Evolutionary conservation across 1,140 invertebrate genomes (phyloP).

Genomic region (Ceratitis capitata): DNA sequence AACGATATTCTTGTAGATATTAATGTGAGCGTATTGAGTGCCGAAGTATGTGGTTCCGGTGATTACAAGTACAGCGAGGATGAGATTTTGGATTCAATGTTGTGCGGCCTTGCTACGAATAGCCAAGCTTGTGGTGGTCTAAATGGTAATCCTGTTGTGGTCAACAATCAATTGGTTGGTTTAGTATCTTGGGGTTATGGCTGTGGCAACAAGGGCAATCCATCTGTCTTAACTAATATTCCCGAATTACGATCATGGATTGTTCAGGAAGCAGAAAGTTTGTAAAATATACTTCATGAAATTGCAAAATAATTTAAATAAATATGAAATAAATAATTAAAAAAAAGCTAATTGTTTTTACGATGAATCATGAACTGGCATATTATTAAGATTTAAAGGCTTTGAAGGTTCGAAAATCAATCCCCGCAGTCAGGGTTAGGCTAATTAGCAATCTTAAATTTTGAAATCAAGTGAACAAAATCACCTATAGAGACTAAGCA

Average conservation of each 20-base stretch:
- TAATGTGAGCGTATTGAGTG: constrained; percentile 56
- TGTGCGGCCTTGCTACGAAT: constrained; percentile 67
- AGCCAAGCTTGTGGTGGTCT: constrained; percentile 68
- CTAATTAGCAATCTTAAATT: too few species aligned
- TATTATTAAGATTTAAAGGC: too few species aligned
- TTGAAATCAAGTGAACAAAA: too few species aligned
- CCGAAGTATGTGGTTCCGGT: constrained; percentile 59
- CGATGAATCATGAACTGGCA: too few species aligned
- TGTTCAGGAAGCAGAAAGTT: neutral
- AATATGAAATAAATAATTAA: too few species aligned
- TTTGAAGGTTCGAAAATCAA: too few species aligned
- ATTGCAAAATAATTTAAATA: too few species aligned
- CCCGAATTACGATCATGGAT: constrained; percentile 66
- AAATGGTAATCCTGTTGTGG: constrained; percentile 63
- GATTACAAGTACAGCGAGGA: constrained; percentile 46
- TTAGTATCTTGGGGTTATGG: constrained; percentile 76
- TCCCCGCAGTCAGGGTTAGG: too few species aligned
- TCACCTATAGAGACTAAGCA: too few species aligned
- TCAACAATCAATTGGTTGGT: constrained; percentile 66
- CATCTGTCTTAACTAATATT: constrained; percentile 75
- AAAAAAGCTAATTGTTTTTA: too few species aligned
- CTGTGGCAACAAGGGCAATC: constrained; percentile 70
- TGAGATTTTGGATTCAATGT: constrained; percentile 66
- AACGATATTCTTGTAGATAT: constrained; percentile 48
- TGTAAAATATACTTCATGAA: too few species aligned